Evolutionary conservation across 2,113 vertebrate genomes (phyloP).

Genomic region (Lagopus muta): DNA sequence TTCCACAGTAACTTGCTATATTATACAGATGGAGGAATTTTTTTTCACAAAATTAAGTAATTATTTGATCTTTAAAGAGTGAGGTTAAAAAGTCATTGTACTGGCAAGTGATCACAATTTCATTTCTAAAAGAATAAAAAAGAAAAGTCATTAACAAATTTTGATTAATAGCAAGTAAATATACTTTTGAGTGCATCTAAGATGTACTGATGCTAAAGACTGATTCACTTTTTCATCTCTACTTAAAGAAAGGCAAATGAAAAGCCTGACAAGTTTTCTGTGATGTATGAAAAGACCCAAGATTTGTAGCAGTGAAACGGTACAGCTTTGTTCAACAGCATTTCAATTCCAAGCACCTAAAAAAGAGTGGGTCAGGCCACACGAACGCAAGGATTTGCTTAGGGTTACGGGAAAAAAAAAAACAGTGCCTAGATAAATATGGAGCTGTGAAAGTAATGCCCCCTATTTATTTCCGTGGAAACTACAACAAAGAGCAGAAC

Average conservation of each 20-base stretch:
- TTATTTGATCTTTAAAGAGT: constrained; percentile 47
- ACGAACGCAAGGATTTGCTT: not conserved
- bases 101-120: constrained; percentile 56
- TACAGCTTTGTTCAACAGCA: not conserved
- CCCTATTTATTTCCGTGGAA: not conserved
- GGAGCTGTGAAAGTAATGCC: too few relatives aligned
- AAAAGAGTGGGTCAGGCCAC: not conserved
- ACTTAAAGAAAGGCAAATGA: not conserved
- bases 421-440: not conserved
- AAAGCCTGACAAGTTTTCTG: not conserved
- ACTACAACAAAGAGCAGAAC: not conserved
- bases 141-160: constrained; percentile 8
- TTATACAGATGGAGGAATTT: not conserved
- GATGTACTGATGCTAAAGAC: constrained; percentile 1
- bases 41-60: constrained; percentile 41
- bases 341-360: not conserved
- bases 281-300: not conserved
- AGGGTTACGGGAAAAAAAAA: not conserved
- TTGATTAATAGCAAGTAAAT: constrained; percentile 31
- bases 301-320: not conserved
- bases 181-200: constrained; percentile 26
- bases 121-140: constrained; percentile 38
- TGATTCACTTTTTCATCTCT: not conserved
- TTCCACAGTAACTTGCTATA: not conserved
- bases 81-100: constrained; percentile 39